phyloP scores from a whole-genome alignment of 92 coral and sea anemone species.

The Diadumene lineata region DNA sequence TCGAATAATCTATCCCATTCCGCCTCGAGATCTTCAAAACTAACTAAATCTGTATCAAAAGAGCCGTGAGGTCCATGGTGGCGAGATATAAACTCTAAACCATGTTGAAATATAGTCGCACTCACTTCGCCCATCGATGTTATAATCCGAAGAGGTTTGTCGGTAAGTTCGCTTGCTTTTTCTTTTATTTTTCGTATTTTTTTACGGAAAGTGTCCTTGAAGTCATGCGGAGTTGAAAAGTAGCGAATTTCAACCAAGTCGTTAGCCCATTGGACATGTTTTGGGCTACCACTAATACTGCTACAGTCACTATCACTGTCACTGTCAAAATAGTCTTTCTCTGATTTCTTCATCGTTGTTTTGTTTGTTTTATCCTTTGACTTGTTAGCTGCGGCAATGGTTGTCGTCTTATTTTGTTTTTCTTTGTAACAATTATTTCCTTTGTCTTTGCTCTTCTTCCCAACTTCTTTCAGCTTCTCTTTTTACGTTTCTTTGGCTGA shows the following conservation, averaged over 20 bases:
- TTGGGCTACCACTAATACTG: slow-evolving; percentile 31
- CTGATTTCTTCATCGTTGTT: slow-evolving; percentile 19
- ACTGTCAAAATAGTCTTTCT: slow-evolving; percentile 9
- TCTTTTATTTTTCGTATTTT: slow-evolving; percentile 64
- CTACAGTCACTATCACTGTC: slow-evolving; percentile 44
- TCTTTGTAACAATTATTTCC: no score
- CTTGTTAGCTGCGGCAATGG: not conserved
- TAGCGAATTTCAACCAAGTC: slow-evolving; percentile 80
- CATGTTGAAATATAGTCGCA: slow-evolving; percentile 63
- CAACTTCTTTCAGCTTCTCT: not conserved
- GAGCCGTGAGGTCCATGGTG: slow-evolving; percentile 82
- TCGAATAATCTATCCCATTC: slow-evolving; percentile 85
- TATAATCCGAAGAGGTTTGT: slow-evolving; percentile 77
- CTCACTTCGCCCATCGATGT: slow-evolving; percentile 82
- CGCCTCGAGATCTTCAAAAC: slow-evolving; percentile 73
- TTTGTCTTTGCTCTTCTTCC: not conserved
- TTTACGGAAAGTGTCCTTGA: slow-evolving; percentile 60
- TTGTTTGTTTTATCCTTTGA: not conserved
- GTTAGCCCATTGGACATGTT: slow-evolving; percentile 83
- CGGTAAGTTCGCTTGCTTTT: slow-evolving; percentile 82
- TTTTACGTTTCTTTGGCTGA: no score
- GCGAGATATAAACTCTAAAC: slow-evolving; percentile 76
- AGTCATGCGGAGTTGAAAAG: slow-evolving; percentile 65
- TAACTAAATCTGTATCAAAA: slow-evolving; percentile 71
- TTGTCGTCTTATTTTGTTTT: not conserved